Evolutionary conservation across 2,113 vertebrate genomes (phyloP), one percentile per base, ranked within the genome.

Genomic region (Sciurus niger): DNA sequence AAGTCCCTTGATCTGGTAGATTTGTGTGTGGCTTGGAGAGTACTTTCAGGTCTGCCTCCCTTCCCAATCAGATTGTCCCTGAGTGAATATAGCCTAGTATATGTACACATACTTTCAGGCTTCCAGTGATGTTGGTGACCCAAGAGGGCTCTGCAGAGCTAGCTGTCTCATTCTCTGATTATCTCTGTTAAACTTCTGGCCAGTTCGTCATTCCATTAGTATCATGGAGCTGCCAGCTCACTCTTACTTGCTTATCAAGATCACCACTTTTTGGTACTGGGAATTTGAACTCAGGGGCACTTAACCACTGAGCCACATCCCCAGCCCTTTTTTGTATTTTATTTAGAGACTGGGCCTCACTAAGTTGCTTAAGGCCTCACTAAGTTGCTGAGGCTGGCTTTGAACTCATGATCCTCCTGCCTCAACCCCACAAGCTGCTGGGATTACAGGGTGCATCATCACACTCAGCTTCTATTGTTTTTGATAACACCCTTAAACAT

Each of bases 1-100:
- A 86, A 90, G 18, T 37, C 6, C 9, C 18, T 68, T 94, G 63
- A 84, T 53, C 25, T 90, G 55, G 43, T 80, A 25, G 30, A 34
- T 90, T 37, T 76, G 11, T 86, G 74, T 96, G 68, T 76, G 30
- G 40, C 82, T 40, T 76, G 73, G 12, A 90, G 25, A 86, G 74
- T 40, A 48, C 32, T 82, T 74, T 96, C 68, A 65, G 34, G 37
- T 82, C 68, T 74, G 40, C 37, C 51, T 58, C 13, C 20, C 37
- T 67, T 67, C 46, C 34, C 37, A 82, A 46, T 80, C 20, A 82
- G 82, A 90, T 86, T 94, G 34, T 20, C 25, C 68, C 28, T 76
- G 65, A 37, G 37, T 83, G 86, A 37, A 25, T 46, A 8, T 37
- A 70, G 48, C 30, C 48, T 58, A 68, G 51, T 25, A 48, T 37